Conservation (phyloP, 1,140 invertebrate species). For the Ceratina japonica region DNA sequence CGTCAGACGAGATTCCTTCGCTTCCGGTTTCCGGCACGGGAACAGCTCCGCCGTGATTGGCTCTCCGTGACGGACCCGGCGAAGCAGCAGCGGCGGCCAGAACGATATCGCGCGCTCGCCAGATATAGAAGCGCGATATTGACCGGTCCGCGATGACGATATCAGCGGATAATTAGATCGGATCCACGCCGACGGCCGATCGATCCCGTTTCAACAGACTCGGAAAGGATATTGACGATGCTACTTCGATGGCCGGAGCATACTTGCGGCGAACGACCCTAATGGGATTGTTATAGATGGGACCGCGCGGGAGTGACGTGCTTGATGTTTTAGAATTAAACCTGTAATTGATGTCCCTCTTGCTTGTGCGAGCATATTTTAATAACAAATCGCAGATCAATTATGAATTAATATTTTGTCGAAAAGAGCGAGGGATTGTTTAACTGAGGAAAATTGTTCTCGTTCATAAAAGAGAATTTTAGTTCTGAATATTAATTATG, state of each 20-base stretch:
- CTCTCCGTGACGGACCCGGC: constrained; percentile 54
- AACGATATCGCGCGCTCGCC: constrained; percentile 56
- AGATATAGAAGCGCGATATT: constrained; percentile 63
- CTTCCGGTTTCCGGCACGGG: constrained; percentile 77
- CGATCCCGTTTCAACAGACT: background rate
- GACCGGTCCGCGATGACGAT: constrained; percentile 47
- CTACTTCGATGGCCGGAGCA: constrained; percentile 1
- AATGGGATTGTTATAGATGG: too few relatives aligned
- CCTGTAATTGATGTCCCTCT: too few relatives aligned
- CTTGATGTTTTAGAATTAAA: too few relatives aligned
- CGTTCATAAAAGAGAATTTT: too few relatives aligned
- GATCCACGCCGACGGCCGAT: background rate
- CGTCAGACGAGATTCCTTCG: constrained; percentile 74
- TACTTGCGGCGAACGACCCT: background rate
- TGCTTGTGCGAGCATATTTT: too few relatives aligned
- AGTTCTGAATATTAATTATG: too few relatives aligned
- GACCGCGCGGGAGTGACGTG: too few relatives aligned
- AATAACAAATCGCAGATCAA: too few relatives aligned
- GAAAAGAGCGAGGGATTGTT: too few relatives aligned
- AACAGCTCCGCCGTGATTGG: constrained; percentile 73
- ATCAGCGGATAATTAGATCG: constrained; percentile 56
- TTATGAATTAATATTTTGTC: too few relatives aligned
- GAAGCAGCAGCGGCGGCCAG: constrained; percentile 48
- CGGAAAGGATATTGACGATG: background rate
- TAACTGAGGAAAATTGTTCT: too few relatives aligned